Conservation (phyloP, 2,888 invertebrate species). For the Drosophila recens region DNA sequence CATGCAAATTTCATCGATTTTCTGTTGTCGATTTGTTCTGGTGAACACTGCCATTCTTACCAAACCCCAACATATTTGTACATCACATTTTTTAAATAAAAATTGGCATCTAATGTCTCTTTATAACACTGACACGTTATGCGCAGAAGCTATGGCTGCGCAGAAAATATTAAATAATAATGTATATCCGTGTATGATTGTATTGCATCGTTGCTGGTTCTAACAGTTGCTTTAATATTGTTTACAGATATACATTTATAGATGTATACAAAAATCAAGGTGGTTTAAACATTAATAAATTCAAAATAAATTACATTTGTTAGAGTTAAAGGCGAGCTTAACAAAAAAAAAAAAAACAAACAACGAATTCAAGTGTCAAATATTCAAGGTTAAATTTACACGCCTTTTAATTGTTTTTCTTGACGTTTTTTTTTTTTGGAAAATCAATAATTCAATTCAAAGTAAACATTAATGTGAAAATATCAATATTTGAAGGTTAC, state of each 20-base stretch:
- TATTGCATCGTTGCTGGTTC: slow-evolving; percentile 35
- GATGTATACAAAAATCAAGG: slow-evolving; percentile 36
- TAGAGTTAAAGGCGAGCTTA: slow-evolving; percentile 29
- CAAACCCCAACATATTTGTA: background rate
- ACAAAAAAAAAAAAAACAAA: slow-evolving; percentile 24
- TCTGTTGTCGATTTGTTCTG: no score
- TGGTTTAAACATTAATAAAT: slow-evolving; percentile 27
- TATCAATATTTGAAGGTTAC: slow-evolving; percentile 16
- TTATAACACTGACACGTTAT: slow-evolving; percentile 15
- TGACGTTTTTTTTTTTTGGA: slow-evolving; percentile 28
- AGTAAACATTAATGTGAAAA: slow-evolving; percentile 41
- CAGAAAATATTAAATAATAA: slow-evolving; percentile 46
- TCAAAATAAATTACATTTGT: slow-evolving; percentile 14
- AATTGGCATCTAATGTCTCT: background rate
- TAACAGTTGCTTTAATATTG: slow-evolving; percentile 33
- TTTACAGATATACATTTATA: slow-evolving; percentile 41
- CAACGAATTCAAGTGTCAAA: slow-evolving; percentile 51
- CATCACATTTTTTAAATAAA: background rate
- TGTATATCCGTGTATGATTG: slow-evolving; percentile 37
- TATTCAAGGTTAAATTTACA: slow-evolving; percentile 34
- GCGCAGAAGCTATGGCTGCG: slow-evolving; percentile 54
- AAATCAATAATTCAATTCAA: slow-evolving; percentile 47
- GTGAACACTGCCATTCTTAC: no score
- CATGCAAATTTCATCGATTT: no score
- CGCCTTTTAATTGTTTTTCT: slow-evolving; percentile 14